phyloP scores from a whole-genome alignment of 2,888 invertebrate species.

The Megastigmus dorsalis region DNA sequence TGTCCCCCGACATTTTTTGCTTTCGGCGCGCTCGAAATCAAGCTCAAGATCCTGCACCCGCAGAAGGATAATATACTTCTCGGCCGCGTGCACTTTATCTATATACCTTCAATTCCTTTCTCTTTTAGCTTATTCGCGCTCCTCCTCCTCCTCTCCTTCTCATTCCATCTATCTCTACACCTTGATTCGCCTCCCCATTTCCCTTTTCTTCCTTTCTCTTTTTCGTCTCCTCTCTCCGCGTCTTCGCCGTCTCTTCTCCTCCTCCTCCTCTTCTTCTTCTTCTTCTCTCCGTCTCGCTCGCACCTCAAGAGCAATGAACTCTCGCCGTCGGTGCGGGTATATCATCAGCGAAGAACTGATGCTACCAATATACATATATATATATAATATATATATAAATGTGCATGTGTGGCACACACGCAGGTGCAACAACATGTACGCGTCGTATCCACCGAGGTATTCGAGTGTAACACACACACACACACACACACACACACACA shows the following conservation, averaged over 20 bases:
- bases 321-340: slow-evolving; percentile 1
- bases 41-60: background rate
- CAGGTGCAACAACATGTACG: too few relatives aligned
- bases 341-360: slow-evolving; percentile 37
- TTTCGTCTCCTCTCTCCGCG: background rate
- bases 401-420: background rate
- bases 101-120: slow-evolving; percentile 33
- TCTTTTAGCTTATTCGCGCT: slow-evolving; percentile 49
- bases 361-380: slow-evolving; percentile 17
- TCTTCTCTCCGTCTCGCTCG: slow-evolving; percentile 22
- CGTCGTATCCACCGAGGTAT: too few relatives aligned
- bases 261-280: background rate
- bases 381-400: background rate
- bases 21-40: background rate
- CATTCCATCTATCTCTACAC: slow-evolving; percentile 38
- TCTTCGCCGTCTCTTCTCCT: background rate
- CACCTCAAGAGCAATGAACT: slow-evolving; percentile 41
- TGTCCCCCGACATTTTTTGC: background rate
- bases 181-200: slow-evolving; percentile 31
- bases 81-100: slow-evolving; percentile 34
- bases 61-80: slow-evolving; percentile 40
- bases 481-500: too few relatives aligned
- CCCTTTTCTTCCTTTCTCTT: slow-evolving; percentile 24
- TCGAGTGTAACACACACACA: too few relatives aligned
- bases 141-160: slow-evolving; percentile 34